Base-by-base conservation (phyloP, 2,113 vertebrate species). In the Heloderma charlesbogerti region DNA sequence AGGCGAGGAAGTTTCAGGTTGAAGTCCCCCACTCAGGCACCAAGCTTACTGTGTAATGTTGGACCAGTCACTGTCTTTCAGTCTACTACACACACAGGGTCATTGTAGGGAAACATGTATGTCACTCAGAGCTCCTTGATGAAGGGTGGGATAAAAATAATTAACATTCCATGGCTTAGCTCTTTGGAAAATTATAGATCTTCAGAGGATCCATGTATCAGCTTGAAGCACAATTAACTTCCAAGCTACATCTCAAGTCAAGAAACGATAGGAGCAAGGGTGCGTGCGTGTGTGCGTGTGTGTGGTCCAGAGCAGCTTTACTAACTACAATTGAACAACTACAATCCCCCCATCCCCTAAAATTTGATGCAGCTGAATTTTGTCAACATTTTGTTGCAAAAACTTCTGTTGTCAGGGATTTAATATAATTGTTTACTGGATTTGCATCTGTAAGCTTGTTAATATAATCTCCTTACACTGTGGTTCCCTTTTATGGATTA, bases 391-490 rank as follows among this genome's bases (percentile, higher is more conserved):
- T 93, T 9, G 93, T 88, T 85, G 40, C 60, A 92, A 71, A 29
- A 40, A 86, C 60, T 3, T 90, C 25, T 87, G 88, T 77, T 93
- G 79, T 80, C 77, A 87, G 88, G 91, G 80, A 94, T 94, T 89
- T 92, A 94, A 92, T 71, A 80, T 60, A 86, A 93, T 90, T 95
- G 83, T 95, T 89, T 89, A 22, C 72, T 89, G 91, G 27, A 88
- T 95, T 94, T 94, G 93, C 45, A 77, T 87, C 88, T 88, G 87
- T 94, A 95, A 95, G 93, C 93, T 79, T 63, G 43, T 93, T 96
- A 90, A 94, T 93, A 94, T 95, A 95, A 95, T 95, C 92, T 90
- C 92, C 92, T 95, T 94, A 92, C 45, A 91, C 29, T 87, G 31
- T 43, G 90, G 0, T 34, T 86, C 91, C 91, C 92, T 92, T 92